Percentiles rank a stretch among this genome's conserved stretches.
These are phyloP conservation scores for Drosophila triauraria DNA, from an alignment of 1,140 invertebrate species.

Conservation along the genomic window DNA sequence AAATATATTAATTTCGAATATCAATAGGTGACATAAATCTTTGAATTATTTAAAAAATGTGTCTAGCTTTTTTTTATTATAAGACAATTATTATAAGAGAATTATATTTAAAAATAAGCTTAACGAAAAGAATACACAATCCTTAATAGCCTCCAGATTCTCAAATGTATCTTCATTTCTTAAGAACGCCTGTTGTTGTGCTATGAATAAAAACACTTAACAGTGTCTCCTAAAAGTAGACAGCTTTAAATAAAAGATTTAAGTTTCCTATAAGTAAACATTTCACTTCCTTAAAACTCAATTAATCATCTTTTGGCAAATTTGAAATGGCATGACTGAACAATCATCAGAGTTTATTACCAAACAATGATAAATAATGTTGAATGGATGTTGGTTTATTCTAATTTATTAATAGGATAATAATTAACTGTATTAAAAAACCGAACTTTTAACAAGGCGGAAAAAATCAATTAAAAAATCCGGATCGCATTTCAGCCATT, in stretches of 20 bases:
- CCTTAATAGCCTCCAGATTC: no score
- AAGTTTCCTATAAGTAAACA: neutral
- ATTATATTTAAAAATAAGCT: no score
- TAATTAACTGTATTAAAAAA: neutral
- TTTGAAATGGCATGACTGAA: neutral
- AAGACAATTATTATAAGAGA: no score
- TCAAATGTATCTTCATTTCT: neutral
- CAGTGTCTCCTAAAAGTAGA: neutral
- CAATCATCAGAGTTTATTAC: neutral
- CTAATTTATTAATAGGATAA: neutral
- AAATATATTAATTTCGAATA: no score
- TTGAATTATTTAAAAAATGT: no score
- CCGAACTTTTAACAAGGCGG: neutral
- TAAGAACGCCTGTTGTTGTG: neutral
- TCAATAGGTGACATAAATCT: no score
- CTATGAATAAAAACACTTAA: neutral
- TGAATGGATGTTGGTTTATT: neutral
- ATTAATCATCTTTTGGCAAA: neutral
- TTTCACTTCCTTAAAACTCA: conserved; percentile 5
- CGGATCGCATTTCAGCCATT: conserved; percentile 4
- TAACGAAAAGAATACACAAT: no score
- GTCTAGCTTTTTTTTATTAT: no score
- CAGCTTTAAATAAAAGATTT: neutral
- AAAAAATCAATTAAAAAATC: conserved; percentile 4
- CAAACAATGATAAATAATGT: neutral